Evolutionary conservation across 1,140 invertebrate species (phyloP), one percentile per base, ranked within the genome.

Genomic region (Brachionus paranguensis): DNA sequence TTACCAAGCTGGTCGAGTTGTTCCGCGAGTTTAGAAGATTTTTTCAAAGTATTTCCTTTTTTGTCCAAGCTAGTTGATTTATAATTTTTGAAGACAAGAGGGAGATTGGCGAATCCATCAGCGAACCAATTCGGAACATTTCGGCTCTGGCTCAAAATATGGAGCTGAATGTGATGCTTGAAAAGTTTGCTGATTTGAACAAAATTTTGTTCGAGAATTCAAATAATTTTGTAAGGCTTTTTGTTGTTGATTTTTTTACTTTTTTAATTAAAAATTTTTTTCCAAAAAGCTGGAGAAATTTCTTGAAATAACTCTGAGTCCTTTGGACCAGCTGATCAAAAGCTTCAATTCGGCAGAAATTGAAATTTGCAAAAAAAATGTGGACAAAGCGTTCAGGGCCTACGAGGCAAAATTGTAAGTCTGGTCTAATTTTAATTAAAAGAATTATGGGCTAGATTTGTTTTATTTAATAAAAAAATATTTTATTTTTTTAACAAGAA

Each of bases 121-220:
- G 45, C 11, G 72, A 76, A 27, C 72, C 72, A 3, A 50, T 76
- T 47, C 24, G 24, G 1, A 76, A 76, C 20, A 24, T 76, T 27
- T 76, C 72, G 2, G 47, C 20, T 6, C 24, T 50, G 43, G 20
- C 72, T 3, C 45, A 50, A 4, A 76, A 76, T 50, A 50, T 27
- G 2, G 72, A 76, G 14, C 27, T 76, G 1, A 76, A 76, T 76
- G 20, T 50, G 1, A 76, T 76, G 72, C 24, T 76, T 3, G 72
- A 76, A 27, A 76, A 76, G 43, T 37, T 76, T 37, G 72, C 72
- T 53, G 72, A 76, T 27, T 76, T 76, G 43, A 76, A 76, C 27
- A 76, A 50, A 27, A 12, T 50, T 27, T 27, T 76, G 43, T 76
- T 47, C 43, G 43, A 76, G 12, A 76, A 50, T 76, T 76, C 72